phyloP scores from a whole-genome alignment of 2,797 vertebrate species.

The Helarctos malayanus region DNA sequence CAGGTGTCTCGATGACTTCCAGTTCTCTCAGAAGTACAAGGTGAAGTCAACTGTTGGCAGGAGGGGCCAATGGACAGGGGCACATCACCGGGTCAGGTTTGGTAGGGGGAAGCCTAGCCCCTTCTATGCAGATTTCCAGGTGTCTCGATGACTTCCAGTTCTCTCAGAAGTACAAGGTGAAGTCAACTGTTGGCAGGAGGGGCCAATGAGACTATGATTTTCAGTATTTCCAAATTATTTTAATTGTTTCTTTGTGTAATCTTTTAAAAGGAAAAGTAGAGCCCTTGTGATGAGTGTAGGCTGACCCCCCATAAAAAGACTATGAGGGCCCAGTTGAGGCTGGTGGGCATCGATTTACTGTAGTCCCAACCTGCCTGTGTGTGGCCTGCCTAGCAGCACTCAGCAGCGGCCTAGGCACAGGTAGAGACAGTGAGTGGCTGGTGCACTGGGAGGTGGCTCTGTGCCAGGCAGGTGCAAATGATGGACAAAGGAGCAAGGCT shows the following conservation, averaged over 20 bases:
- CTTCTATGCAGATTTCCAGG: neutral
- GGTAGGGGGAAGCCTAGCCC: neutral
- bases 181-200: neutral
- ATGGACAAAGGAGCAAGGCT: neutral
- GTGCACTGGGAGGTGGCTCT: neutral
- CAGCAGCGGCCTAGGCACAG: neutral
- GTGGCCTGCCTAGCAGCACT: neutral
- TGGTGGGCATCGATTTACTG: neutral
- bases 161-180: neutral
- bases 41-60: neutral
- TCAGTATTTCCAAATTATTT: conserved; percentile 20
- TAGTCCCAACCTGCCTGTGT: neutral
- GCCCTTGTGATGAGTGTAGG: neutral
- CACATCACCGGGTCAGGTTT: neutral
- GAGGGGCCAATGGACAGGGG: neutral
- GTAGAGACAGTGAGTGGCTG: neutral
- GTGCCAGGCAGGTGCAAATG: neutral
- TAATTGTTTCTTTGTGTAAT: neutral
- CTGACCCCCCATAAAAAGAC: neutral
- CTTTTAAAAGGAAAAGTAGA: conserved; percentile 10
- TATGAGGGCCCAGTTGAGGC: neutral
- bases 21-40: neutral
- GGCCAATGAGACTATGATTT: neutral
- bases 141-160: neutral
- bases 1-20: neutral